Evolutionary conservation across 1,140 invertebrate species (phyloP).

Genomic region (Pinna nobilis): DNA sequence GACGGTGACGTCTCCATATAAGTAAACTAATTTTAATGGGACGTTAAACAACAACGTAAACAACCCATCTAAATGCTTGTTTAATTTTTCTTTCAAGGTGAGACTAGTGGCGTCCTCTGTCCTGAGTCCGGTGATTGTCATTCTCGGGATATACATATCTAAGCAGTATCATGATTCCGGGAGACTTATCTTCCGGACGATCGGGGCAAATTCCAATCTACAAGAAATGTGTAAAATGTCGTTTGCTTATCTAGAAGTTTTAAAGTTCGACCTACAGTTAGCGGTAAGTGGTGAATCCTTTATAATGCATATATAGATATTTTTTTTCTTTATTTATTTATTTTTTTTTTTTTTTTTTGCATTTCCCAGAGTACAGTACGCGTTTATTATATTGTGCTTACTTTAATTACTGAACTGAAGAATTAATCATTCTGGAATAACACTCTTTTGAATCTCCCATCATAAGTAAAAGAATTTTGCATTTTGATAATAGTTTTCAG

Average conservation of each 20-base stretch:
- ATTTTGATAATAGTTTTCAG: too few relatives aligned
- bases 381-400: neutral
- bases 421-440: slow-evolving; percentile 88
- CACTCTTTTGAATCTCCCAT: neutral
- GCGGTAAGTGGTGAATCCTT: slow-evolving; percentile 49
- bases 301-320: too few relatives aligned
- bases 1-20: neutral
- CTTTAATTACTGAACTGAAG: neutral
- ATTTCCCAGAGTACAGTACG: too few relatives aligned
- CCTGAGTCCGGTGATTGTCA: slow-evolving; percentile 57
- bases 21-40: neutral
- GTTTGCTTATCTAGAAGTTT: slow-evolving; percentile 52
- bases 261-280: slow-evolving; percentile 64
- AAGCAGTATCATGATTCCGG: slow-evolving; percentile 55
- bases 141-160: slow-evolving; percentile 45
- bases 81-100: slow-evolving; percentile 45
- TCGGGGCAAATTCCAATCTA: slow-evolving; percentile 53
- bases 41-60: neutral
- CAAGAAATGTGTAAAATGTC: slow-evolving; percentile 58
- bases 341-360: neutral
- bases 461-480: too few relatives aligned
- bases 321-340: too few relatives aligned
- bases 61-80: neutral
- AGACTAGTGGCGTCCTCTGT: slow-evolving; percentile 57
- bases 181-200: slow-evolving; percentile 62